Evolutionary conservation across 2,113 vertebrate species (phyloP).

Genomic region (Phylloscopus trochiloides): DNA sequence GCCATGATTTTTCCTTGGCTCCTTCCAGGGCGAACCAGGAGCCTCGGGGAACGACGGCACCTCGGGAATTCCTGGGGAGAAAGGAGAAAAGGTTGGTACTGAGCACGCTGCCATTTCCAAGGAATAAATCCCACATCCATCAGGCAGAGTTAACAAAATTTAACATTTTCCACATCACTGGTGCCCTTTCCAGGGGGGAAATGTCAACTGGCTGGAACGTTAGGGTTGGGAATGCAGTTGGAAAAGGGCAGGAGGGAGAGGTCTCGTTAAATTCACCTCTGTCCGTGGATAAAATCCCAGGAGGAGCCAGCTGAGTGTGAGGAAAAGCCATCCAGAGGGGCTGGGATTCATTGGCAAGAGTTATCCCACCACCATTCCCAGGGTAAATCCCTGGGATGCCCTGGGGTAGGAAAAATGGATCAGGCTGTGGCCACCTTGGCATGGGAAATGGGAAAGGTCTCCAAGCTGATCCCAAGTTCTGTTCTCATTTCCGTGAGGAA

Average conservation of each 20-base stretch:
- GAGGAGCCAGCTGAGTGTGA: background rate
- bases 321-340: background rate
- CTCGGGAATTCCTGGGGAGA: conserved; percentile 75
- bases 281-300: background rate
- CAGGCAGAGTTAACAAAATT: background rate
- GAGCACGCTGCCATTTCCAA: background rate
- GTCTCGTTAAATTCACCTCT: background rate
- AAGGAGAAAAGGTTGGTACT: conserved; percentile 81
- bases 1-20: background rate
- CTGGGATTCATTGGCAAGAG: background rate
- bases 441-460: background rate
- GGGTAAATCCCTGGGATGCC: background rate
- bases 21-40: conserved; percentile 78
- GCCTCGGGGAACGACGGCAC: conserved; percentile 70
- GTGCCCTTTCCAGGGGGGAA: background rate
- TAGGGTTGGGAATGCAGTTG: background rate
- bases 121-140: background rate
- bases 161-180: background rate
- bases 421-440: background rate
- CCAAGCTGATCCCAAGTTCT: background rate
- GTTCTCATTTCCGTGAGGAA: background rate
- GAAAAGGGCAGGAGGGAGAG: background rate
- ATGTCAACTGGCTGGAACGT: background rate
- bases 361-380: background rate
- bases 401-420: background rate